Percentiles rank a stretch among this genome's conserved stretches.
Evolutionary conservation across 2,888 invertebrate genomes (phyloP).

Genomic region (Cistogaster globosa): DNA sequence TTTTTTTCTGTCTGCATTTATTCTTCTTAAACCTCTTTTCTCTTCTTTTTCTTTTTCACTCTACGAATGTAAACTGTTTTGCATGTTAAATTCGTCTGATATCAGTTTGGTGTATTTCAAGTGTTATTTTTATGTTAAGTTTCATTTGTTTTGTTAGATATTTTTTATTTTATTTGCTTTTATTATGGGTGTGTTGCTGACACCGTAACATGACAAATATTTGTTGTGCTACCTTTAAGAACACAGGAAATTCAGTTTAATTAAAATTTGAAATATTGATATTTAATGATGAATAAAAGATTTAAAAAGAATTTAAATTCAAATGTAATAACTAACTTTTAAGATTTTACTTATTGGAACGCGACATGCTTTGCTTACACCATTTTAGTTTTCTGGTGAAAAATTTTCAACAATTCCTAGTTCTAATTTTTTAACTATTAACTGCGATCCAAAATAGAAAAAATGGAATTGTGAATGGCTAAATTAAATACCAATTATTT

Average conservation of each 20-base stretch:
- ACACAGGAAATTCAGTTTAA: slow-evolving; percentile 59
- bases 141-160: slow-evolving; percentile 29
- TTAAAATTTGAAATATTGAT: slow-evolving; percentile 60
- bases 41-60: slow-evolving; percentile 16
- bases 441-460: too few relatives aligned
- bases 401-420: too few relatives aligned
- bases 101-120: slow-evolving; percentile 57
- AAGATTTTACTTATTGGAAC: too few relatives aligned
- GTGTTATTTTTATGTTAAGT: slow-evolving; percentile 56
- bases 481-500: too few relatives aligned
- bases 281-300: slow-evolving; percentile 55
- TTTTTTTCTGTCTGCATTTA: background rate
- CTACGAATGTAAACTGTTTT: slow-evolving; percentile 65
- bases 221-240: slow-evolving; percentile 39
- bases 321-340: too few relatives aligned
- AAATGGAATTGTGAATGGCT: too few relatives aligned
- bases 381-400: too few relatives aligned
- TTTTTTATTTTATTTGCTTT: slow-evolving; percentile 30
- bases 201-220: slow-evolving; percentile 49
- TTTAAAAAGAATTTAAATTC: slow-evolving; percentile 28
- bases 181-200: slow-evolving; percentile 56
- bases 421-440: too few relatives aligned
- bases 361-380: too few relatives aligned
- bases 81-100: slow-evolving; percentile 58
- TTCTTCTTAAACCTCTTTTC: slow-evolving; percentile 47